phyloP scores from a whole-genome alignment of 53 echinoderm and acorn worm genomes.

The Arbacia lixula region DNA sequence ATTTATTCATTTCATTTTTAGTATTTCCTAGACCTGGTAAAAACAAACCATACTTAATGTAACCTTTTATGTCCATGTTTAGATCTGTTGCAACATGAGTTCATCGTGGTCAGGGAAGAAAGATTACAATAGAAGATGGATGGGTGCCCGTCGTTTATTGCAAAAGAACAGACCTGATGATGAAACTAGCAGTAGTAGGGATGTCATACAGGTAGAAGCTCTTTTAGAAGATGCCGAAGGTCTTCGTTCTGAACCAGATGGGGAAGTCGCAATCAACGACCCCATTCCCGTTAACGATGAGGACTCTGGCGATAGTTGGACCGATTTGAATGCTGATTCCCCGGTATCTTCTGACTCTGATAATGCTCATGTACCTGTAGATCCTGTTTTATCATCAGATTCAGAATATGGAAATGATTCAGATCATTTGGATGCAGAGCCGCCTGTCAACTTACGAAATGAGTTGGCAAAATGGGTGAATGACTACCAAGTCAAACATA shows the following conservation, averaged over 20 bases:
- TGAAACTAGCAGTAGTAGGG: conserved; percentile 19
- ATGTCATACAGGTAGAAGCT: conserved; percentile 25
- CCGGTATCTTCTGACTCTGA: conserved; percentile 55
- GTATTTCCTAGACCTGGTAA: conserved; percentile 30
- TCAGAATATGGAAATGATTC: conserved; percentile 24
- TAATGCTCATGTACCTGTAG: conserved; percentile 33
- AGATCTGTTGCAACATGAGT: conserved; percentile 40
- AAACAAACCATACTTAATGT: conserved; percentile 14
- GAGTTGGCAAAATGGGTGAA: conserved; percentile 64
- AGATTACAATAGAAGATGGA: conserved; percentile 54
- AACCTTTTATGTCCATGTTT: conserved; percentile 26
- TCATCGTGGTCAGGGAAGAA: conserved; percentile 38
- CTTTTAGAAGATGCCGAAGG: conserved; percentile 19
- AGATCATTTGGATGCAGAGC: conserved; percentile 46
- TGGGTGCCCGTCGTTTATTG: conserved; percentile 34
- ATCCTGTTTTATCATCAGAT: conserved; percentile 19
- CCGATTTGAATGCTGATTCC: conserved; percentile 36
- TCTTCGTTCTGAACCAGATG: conserved; percentile 43
- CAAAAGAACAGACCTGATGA: conserved; percentile 25
- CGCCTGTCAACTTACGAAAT: conserved; percentile 1
- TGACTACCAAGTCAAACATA: conserved; percentile 54
- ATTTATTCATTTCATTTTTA: conserved; percentile 25
- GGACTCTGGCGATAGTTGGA: conserved; percentile 43
- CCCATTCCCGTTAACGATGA: conserved; percentile 48
- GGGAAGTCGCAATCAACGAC: conserved; percentile 24